Percentiles rank a stretch among this genome's conserved stretches.
Evolutionary conservation across 2,888 invertebrate species (phyloP).

Genomic region (Euphydryas editha): DNA sequence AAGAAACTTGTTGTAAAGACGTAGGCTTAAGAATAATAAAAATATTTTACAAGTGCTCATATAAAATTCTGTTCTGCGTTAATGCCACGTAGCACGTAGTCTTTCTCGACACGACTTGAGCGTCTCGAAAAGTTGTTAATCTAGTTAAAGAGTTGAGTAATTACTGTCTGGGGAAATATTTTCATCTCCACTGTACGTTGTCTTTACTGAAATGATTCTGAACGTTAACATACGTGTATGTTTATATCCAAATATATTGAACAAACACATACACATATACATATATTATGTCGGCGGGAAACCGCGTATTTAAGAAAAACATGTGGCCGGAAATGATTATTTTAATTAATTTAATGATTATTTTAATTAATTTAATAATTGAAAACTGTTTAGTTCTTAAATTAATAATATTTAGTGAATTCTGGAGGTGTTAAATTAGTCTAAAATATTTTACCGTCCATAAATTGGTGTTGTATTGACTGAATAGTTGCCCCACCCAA

Average conservation of each 20-base stretch:
- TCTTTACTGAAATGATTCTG: slow-evolving; percentile 8
- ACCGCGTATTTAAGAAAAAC: too few relatives aligned
- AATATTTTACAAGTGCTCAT: not conserved
- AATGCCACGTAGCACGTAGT: not conserved
- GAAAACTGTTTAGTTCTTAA: too few relatives aligned
- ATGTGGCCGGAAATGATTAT: too few relatives aligned
- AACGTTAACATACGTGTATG: not conserved
- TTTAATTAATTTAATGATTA: too few relatives aligned
- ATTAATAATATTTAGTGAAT: too few relatives aligned
- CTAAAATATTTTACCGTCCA: too few relatives aligned
- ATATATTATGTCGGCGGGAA: too few relatives aligned
- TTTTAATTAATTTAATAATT: too few relatives aligned
- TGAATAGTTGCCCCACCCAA: too few relatives aligned
- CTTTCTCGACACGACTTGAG: slow-evolving; percentile 1
- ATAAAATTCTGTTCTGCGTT: not conserved
- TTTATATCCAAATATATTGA: not conserved
- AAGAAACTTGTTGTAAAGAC: not conserved
- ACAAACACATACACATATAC: not conserved
- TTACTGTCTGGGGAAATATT: slow-evolving; percentile 20
- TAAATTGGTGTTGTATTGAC: too few relatives aligned
- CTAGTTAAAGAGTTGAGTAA: slow-evolving; percentile 25
- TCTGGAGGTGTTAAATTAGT: too few relatives aligned
- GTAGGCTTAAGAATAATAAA: not conserved
- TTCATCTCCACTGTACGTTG: slow-evolving; percentile 8
- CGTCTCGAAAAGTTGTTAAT: slow-evolving; percentile 22